Evolutionary conservation across 2,797 vertebrate species (phyloP).

Genomic region (Sebastes baramenuke): DNA sequence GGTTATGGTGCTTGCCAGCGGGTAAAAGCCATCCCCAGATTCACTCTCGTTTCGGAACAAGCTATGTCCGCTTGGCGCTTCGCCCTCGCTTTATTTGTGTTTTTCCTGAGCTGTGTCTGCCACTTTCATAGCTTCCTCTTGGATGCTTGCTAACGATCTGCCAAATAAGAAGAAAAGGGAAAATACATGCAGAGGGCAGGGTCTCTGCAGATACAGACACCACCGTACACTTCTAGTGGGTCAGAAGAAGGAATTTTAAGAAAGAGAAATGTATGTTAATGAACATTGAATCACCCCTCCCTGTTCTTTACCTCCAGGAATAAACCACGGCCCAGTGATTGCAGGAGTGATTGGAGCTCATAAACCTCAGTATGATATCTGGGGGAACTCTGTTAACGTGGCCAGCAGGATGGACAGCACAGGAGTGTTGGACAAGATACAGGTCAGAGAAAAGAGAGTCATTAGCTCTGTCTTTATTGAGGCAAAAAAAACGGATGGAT

Average conservation of each 20-base stretch:
- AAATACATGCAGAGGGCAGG: too few relatives aligned
- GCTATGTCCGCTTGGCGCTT: rapidly evolving
- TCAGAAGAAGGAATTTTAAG: neutral
- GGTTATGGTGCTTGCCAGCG: too few relatives aligned
- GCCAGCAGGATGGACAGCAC: constrained; percentile 94
- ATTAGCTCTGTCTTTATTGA: neutral
- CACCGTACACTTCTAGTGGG: too few relatives aligned
- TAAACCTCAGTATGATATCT: constrained; percentile 93
- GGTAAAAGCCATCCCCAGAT: too few relatives aligned
- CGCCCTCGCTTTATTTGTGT: too few relatives aligned
- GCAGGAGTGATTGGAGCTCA: constrained; percentile 92
- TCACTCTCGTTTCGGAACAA: too few relatives aligned
- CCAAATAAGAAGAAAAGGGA: too few relatives aligned
- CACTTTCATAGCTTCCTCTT: too few relatives aligned
- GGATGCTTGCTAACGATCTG: neutral
- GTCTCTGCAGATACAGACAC: too few relatives aligned
- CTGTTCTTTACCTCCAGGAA: constrained; percentile 70
- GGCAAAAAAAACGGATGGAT: neutral
- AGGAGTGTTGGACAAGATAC: constrained; percentile 89
- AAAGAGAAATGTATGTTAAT: neutral
- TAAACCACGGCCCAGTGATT: constrained; percentile 90
- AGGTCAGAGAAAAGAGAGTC: constrained; percentile 73
- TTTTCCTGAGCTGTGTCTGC: too few relatives aligned
- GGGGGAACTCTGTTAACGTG: constrained; percentile 93
- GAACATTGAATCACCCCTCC: neutral